These are phyloP conservation scores for Martes martes DNA, from an alignment of 2,113 vertebrate species.

Conservation along the genomic window DNA sequence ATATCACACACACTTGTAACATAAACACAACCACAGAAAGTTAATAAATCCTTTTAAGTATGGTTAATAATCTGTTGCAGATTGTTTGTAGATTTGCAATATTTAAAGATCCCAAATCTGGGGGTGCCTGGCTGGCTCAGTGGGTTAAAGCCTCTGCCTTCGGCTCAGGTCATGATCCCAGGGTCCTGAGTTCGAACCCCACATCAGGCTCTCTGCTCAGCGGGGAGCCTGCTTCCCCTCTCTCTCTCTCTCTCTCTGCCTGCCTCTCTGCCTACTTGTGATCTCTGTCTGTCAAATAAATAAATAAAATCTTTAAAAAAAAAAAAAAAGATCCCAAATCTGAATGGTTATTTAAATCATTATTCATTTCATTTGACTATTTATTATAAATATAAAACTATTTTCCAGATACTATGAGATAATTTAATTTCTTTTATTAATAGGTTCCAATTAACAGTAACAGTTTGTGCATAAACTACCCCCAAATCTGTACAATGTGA, in stretches of 20 bases:
- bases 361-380: not conserved
- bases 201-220: too few species aligned
- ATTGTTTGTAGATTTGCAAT: not conserved
- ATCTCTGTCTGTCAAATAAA: too few species aligned
- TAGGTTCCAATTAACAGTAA: not conserved
- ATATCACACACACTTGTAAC: not conserved
- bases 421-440: not conserved
- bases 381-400: not conserved
- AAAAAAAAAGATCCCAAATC: not conserved
- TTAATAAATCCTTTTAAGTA: not conserved
- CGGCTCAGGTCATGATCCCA: too few species aligned
- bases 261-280: too few species aligned
- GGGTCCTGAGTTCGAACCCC: too few species aligned
- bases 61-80: not conserved
- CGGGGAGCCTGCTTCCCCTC: too few species aligned
- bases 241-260: too few species aligned
- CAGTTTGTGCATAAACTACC: not conserved
- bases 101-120: not conserved
- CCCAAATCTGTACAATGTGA: not conserved
- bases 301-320: too few species aligned
- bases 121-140: too few species aligned
- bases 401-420: not conserved
- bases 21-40: not conserved
- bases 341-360: not conserved
- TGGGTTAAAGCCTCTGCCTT: too few species aligned